phyloP scores from a whole-genome alignment of 2,113 vertebrate genomes.

The Nibea coibor region DNA sequence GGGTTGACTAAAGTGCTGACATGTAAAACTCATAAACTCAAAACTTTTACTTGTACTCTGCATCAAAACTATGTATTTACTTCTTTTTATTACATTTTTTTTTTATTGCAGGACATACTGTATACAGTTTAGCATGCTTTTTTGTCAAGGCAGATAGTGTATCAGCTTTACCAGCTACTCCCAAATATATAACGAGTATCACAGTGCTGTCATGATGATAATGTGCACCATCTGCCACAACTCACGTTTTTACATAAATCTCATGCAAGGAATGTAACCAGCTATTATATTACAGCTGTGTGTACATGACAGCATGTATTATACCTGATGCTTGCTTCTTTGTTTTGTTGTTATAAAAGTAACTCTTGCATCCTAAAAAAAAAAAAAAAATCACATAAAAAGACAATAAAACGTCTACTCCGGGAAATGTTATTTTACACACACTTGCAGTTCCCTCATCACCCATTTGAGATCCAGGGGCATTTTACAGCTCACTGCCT shows the following conservation, averaged over 20 bases:
- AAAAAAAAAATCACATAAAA: neutral
- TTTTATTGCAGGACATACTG: neutral
- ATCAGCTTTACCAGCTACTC: neutral
- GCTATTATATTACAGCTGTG: neutral
- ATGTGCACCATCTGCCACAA: neutral
- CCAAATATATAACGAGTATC: neutral
- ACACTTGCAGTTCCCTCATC: slow-evolving; percentile 9
- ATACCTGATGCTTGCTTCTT: neutral
- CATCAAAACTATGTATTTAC: neutral
- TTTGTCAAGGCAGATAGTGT: neutral
- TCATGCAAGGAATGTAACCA: neutral
- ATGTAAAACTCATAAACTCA: neutral
- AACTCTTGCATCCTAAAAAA: neutral
- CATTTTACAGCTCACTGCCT: slow-evolving; percentile 27
- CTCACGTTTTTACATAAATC: neutral
- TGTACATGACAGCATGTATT: neutral
- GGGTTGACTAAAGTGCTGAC: slow-evolving; percentile 14
- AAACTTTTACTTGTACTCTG: neutral
- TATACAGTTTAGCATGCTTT: neutral
- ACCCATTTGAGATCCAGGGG: neutral
- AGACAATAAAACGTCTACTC: neutral
- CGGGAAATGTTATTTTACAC: neutral
- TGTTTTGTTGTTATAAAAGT: neutral
- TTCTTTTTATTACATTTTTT: no score
- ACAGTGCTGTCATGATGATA: neutral